phyloP scores from a whole-genome alignment of 2,888 invertebrate genomes.

The Steinernema scapterisci region DNA sequence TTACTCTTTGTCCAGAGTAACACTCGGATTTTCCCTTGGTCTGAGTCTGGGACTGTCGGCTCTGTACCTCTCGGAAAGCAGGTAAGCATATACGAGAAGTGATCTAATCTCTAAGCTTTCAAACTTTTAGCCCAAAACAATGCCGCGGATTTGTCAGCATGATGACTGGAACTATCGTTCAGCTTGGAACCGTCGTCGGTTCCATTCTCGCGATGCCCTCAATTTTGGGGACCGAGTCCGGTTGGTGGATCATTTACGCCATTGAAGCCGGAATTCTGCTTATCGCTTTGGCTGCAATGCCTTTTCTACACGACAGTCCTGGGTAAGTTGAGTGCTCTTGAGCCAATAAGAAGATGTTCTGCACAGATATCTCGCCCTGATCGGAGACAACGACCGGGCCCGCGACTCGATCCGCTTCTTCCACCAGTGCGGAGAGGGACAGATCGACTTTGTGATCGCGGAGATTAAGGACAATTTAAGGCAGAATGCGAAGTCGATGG shows the following conservation, averaged over 20 bases:
- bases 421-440: slow-evolving; percentile 45
- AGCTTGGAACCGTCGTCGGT: slow-evolving; percentile 51
- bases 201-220: slow-evolving; percentile 56
- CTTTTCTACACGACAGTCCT: slow-evolving; percentile 55
- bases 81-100: neutral
- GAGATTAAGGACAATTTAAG: slow-evolving; percentile 34
- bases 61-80: slow-evolving; percentile 34
- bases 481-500: slow-evolving; percentile 35
- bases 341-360: neutral
- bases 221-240: slow-evolving; percentile 47
- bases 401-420: slow-evolving; percentile 48
- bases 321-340: slow-evolving; percentile 38
- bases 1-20: slow-evolving; percentile 48
- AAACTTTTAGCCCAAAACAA: slow-evolving; percentile 51
- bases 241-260: slow-evolving; percentile 54
- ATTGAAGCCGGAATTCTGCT: slow-evolving; percentile 45
- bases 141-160: slow-evolving; percentile 56
- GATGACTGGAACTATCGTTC: slow-evolving; percentile 54
- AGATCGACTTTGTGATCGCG: slow-evolving; percentile 24
- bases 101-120: neutral
- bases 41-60: slow-evolving; percentile 44
- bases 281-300: slow-evolving; percentile 41
- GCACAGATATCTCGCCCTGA: slow-evolving; percentile 28
- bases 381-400: slow-evolving; percentile 44
- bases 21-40: slow-evolving; percentile 53